Evolutionary conservation across 1,140 invertebrate genomes (phyloP).

Genomic region (Drosophila persimilis): DNA sequence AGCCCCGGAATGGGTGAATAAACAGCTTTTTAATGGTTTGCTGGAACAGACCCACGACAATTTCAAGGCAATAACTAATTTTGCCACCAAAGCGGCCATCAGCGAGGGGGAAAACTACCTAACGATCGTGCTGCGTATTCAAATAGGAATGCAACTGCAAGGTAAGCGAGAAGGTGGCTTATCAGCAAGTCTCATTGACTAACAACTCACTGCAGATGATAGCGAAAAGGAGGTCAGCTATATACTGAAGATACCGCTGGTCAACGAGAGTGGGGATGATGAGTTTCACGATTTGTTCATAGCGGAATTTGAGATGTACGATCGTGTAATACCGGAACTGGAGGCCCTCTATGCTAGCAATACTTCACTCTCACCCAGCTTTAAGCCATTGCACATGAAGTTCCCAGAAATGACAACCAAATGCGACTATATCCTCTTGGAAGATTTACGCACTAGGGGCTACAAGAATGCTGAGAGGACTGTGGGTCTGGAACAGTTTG

Average conservation of each 20-base stretch:
- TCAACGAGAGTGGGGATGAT: conserved; percentile 44
- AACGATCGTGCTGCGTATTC: conserved; percentile 64
- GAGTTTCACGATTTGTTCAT: conserved; percentile 58
- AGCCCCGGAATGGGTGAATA: conserved; percentile 82
- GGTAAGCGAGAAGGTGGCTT: conserved; percentile 31
- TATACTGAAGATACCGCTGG: conserved; percentile 66
- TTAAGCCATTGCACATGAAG: conserved; percentile 53
- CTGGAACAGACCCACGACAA: conserved; percentile 70
- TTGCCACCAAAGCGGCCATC: conserved; percentile 47
- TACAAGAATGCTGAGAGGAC: conserved; percentile 83
- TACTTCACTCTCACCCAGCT: conserved; percentile 47
- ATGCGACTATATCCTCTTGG: conserved; percentile 63
- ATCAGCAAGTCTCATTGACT: conserved; percentile 1
- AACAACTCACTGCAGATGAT: conserved; percentile 39
- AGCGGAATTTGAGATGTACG: conserved; percentile 61
- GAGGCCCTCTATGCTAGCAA: conserved; percentile 54
- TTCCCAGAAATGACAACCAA: conserved; percentile 42
- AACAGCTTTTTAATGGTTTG: conserved; percentile 79
- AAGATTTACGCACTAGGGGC: conserved; percentile 44
- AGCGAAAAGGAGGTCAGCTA: conserved; percentile 44
- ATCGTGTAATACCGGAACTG: conserved; percentile 58
- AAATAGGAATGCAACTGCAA: conserved; percentile 54
- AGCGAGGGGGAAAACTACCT: conserved; percentile 69
- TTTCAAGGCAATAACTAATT: conserved; percentile 62
- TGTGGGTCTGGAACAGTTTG: conserved; percentile 83